phyloP scores from a whole-genome alignment of 2,888 invertebrate species.

The Torymus auratus region DNA sequence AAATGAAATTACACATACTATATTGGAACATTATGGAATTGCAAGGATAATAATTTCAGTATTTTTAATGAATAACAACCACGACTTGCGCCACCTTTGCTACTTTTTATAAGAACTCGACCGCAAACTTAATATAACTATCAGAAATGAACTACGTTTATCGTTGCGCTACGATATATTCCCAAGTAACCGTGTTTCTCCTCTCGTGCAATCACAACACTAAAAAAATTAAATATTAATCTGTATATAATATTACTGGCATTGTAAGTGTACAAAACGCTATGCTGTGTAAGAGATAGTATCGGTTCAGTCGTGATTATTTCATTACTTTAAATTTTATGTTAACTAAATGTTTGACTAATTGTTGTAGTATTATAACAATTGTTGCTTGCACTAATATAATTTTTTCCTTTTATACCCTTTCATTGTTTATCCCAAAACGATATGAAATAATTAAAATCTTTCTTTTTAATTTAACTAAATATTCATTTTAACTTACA shows the following conservation, averaged over 20 bases:
- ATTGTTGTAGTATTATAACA: neutral
- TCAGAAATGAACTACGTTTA: conserved; percentile 31
- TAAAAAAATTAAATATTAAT: conserved; percentile 32
- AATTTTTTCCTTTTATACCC: no score
- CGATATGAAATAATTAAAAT: no score
- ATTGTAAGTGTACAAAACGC: conserved; percentile 54
- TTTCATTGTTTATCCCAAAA: no score
- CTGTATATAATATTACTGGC: conserved; percentile 53
- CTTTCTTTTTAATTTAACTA: neutral
- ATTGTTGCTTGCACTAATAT: neutral
- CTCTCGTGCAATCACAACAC: conserved; percentile 20
- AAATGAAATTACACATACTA: conserved; percentile 19
- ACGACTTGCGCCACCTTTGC: conserved; percentile 38
- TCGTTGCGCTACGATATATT: conserved; percentile 16
- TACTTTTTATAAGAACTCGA: conserved; percentile 52
- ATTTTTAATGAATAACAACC: conserved; percentile 41
- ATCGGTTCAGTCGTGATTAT: conserved; percentile 24
- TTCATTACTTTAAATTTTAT: conserved; percentile 17
- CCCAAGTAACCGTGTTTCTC: conserved; percentile 15
- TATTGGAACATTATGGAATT: conserved; percentile 51
- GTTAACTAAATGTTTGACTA: neutral
- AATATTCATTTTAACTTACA: conserved; percentile 1
- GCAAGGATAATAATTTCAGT: conserved; percentile 53
- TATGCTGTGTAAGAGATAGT: conserved; percentile 30
- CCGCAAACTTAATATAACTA: conserved; percentile 12